Base-by-base conservation (phyloP, 2,113 vertebrate genomes). In the Acrocephalus kingi region DNA sequence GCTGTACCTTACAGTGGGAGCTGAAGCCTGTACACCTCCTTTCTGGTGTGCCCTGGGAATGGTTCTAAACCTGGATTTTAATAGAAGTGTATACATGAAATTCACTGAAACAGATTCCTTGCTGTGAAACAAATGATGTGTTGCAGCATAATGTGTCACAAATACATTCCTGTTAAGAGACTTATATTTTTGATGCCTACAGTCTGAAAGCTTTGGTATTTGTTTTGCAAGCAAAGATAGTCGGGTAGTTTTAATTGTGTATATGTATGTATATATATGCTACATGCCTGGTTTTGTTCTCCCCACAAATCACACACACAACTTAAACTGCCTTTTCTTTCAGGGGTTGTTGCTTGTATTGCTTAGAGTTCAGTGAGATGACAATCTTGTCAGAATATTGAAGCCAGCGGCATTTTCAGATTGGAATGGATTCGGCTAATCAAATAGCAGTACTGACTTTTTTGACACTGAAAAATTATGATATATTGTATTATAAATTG, bases 401-500 rank as follows among this genome's bases (percentile, higher is more conserved):
- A 95, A 95, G 89, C 94, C 87, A 87, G 91, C 62, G 75, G 78
- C 48, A 0, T 62, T 95, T 94, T 94, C 89, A 91, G 78, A 87
- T 87, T 94, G 87, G 59, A 97, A 94, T 94, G 27, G 74, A 89
- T 94, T 96, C 4, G 5, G 46, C 81, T 94, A 93, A 97, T 96
- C 74, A 89, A 93, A 95, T 93, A 89, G 66, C 46, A 58, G 19
- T 51, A 25, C 16, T 27, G 81, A 85, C 94, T 95, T 87, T 76
- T 90, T 77, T 89, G 94, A 93, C 93, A 94, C 71, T 87, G 94
- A 91, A 94, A 84, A 96, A 96, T 91, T 79, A 85, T 87, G 91
- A 91, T 95, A 74, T 85, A 94, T 93, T 87, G 75, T 62, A 30
- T 33, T 64, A 84, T 89, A 87, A 95, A 89, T 77, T 69, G 78